Conservation (phyloP, 2,113 vertebrate species). For the Rhinopomastus cyanomelas region DNA sequence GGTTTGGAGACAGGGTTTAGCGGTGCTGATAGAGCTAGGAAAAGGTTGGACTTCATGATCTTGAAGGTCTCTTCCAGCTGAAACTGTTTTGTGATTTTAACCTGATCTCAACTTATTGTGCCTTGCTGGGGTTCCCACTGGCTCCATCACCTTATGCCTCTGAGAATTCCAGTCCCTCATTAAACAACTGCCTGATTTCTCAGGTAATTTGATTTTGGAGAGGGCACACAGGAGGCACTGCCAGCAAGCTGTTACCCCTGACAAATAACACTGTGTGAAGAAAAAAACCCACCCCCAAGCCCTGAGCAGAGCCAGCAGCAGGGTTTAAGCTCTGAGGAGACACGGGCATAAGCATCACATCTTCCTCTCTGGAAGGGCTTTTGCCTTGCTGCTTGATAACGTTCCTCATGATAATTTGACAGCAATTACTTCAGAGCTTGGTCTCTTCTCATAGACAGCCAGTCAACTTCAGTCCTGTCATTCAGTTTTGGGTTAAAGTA, state of each 20-base stretch:
- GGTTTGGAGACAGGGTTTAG: too few relatives aligned
- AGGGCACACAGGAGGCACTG: not conserved
- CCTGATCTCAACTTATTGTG: too few relatives aligned
- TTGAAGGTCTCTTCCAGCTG: too few relatives aligned
- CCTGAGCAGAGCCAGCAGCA: not conserved
- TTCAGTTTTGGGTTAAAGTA: not conserved
- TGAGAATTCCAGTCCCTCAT: not conserved
- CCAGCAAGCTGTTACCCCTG: not conserved
- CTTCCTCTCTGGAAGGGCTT: not conserved
- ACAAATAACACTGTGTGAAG: not conserved
- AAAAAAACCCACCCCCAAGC: not conserved
- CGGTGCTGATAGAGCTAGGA: too few relatives aligned
- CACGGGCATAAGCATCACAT: not conserved
- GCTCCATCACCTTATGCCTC: not conserved
- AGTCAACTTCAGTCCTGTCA: not conserved
- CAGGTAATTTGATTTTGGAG: constrained; percentile 7
- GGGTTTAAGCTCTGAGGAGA: not conserved
- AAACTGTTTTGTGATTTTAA: not conserved
- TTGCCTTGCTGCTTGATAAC: not conserved
- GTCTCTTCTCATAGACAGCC: not conserved
- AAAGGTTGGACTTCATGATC: too few relatives aligned
- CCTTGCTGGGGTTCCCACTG: not conserved
- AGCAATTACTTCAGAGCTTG: not conserved
- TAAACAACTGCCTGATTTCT: not conserved
- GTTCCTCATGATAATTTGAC: not conserved